phyloP scores from a whole-genome alignment of 2,797 vertebrate species.

The Sebastes hopkinsi region DNA sequence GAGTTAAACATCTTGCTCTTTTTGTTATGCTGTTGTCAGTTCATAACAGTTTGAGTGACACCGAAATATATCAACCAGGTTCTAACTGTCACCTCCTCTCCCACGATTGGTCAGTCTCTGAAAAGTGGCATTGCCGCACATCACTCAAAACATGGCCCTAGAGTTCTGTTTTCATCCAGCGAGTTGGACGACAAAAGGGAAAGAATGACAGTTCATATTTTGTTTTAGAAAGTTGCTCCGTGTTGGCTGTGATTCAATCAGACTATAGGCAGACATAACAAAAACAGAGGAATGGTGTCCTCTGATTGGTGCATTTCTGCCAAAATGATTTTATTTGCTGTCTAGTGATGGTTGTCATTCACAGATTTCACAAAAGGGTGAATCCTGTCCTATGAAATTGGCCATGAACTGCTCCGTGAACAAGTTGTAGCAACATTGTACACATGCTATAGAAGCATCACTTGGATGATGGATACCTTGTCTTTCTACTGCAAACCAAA shows the following conservation, averaged over 20 bases:
- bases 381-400: not conserved
- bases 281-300: not conserved
- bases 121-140: not conserved
- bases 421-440: too few species aligned
- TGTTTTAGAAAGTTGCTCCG: fast-evolving
- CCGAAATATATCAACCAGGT: not conserved
- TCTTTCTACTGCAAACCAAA: too few species aligned
- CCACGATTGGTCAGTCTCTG: not conserved
- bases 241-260: not conserved
- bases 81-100: not conserved
- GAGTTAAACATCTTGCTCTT: not conserved
- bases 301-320: not conserved
- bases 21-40: not conserved
- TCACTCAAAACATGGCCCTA: not conserved
- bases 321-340: not conserved
- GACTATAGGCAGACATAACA: not conserved
- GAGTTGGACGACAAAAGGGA: not conserved
- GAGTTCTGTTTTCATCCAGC: not conserved
- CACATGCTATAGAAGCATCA: too few species aligned
- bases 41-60: not conserved
- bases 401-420: not conserved
- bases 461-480: too few species aligned
- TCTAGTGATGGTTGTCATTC: not conserved
- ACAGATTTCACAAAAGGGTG: not conserved
- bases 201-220: not conserved